Base-by-base conservation (phyloP, 2,888 invertebrate genomes). In the Frankliniella fusca region DNA sequence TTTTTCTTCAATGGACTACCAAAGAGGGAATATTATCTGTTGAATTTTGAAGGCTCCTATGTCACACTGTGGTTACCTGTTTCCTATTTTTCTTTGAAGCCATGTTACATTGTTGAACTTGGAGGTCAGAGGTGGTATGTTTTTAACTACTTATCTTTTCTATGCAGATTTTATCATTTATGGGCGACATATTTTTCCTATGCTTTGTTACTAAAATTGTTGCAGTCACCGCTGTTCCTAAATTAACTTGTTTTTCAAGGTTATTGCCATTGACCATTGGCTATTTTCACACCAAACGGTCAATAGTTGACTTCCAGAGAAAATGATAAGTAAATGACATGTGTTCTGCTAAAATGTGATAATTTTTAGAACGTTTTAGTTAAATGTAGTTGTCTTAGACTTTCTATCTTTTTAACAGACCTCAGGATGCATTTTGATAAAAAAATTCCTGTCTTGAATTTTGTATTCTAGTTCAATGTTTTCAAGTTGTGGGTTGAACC, bases 71-170 rank as follows among this genome's bases (percentile, higher is more conserved):
- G 70, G 70, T 76, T 76, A 76, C 70, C 27, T 76, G 70, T 76
- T 76, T 76, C 70, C 70, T 76, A 76, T 76, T 76, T 38, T 27
- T 27, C 23, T 76, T 76, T 76, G 70, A 27, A 76, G 70, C 70
- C 70, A 76, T 76, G 27, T 76, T 76, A 10, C 70, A 76, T 10
- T 76, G 70, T 76, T 76, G 70, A 76, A 76, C 27, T 76, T 12
- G 27, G 27, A 76, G n/a, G 70, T 76, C 70, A 23, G 27, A 76
- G 70, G 12, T 76, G 70, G 70, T 76, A 76, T 76, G 70, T 76
- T 76, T 76, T 76, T 76, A 76, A 76, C 70, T 76, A 76, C 70
- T 76, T 76, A 76, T 76, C 70, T 76, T 76, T 76, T 76, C 70
- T 76, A 76, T 76, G 27, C 70, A 76, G 70, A 76, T 76, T 76